Evolutionary conservation across 2,113 vertebrate species (phyloP), one percentile per base, ranked within the genome.

Genomic region (Monarcha castaneiventris): DNA sequence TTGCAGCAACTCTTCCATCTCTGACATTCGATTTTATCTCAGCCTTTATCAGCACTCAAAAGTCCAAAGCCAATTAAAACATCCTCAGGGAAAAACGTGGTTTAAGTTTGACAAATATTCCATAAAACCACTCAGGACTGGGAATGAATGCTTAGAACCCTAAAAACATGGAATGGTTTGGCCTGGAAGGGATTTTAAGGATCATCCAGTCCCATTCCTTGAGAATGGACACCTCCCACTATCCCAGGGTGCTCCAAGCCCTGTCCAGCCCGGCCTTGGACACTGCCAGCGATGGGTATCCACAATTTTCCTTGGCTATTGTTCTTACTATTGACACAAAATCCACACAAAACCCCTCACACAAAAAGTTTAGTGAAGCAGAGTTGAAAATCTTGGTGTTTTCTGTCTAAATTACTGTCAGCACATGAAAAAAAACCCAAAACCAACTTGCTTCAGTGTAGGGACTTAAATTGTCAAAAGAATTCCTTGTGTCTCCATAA

Each of bases 191-290:
- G 33, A 37, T 37, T 37, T 68, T 22, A 30, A 51, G n/a, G n/a
- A 37, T 37, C n/a, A 16, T 16, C 67, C 48, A 21, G 26, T 37
- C 7, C n/a, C 41, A 51, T 39, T 46, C 58, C 56, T 12, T 33
- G 22, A 49, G 21, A 59, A 88, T 58, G 51, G 59, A 44, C 68
- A 37, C 33, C 23, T 61, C 0, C 44, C 68, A 4, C 49, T 30
- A 1, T 5, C 33, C 52, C 77, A 59, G 21, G 41, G 1, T 35
- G 51, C 27, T 66, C 29, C 32, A 22, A 21, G 16, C 20, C 51
- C 48, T 5, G 6, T 19, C 59, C 61, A 66, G 0, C 39, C n/a
- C n/a, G 61, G 12, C 37, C 69, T 5, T 10, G 78, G 54, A 0
- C 69, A 61, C n/a, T 21, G 0, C 69, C 62, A 68, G 78, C n/a